These are phyloP conservation scores for Natrix natrix DNA, from an alignment of 2,797 vertebrate species.

Conservation along the genomic window DNA sequence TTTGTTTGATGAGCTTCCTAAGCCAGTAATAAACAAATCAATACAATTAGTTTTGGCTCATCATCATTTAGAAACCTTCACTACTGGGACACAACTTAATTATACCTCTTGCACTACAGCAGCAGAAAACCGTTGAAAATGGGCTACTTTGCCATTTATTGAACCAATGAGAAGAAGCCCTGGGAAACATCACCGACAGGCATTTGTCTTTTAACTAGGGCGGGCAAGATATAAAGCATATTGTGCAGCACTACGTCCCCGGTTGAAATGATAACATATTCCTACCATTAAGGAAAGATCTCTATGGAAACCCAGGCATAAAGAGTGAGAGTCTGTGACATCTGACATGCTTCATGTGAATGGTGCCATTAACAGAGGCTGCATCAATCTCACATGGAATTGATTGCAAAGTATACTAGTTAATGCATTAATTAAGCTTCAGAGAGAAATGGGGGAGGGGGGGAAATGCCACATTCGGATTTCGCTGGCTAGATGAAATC, in stretches of 20 bases:
- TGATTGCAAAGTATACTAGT: conserved; percentile 59
- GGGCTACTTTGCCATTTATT: conserved; percentile 55
- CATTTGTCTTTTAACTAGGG: conserved; percentile 64
- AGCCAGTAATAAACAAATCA: conserved; percentile 79
- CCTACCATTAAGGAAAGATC: conserved; percentile 60
- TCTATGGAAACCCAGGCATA: conserved; percentile 61
- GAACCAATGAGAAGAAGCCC: conserved; percentile 59
- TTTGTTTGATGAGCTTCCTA: conserved; percentile 81
- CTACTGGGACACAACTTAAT: conserved; percentile 73
- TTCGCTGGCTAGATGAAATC: conserved; percentile 42
- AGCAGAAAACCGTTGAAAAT: conserved; percentile 62
- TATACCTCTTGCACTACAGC: conserved; percentile 67
- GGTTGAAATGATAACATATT: conserved; percentile 65
- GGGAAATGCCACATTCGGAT: conserved; percentile 48
- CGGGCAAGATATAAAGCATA: conserved; percentile 64
- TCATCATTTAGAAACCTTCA: conserved; percentile 75
- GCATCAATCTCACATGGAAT: conserved; percentile 60
- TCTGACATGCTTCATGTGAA: conserved; percentile 57
- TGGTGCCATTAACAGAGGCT: conserved; percentile 54
- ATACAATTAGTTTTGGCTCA: conserved; percentile 81
- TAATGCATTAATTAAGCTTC: conserved; percentile 62
- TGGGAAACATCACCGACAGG: conserved; percentile 51
- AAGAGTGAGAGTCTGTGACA: conserved; percentile 51
- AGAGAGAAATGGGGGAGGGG: conserved; percentile 46
- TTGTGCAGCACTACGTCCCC: conserved; percentile 65